phyloP scores from a whole-genome alignment of 1,140 invertebrate species.

The Drosophila subobscura region DNA sequence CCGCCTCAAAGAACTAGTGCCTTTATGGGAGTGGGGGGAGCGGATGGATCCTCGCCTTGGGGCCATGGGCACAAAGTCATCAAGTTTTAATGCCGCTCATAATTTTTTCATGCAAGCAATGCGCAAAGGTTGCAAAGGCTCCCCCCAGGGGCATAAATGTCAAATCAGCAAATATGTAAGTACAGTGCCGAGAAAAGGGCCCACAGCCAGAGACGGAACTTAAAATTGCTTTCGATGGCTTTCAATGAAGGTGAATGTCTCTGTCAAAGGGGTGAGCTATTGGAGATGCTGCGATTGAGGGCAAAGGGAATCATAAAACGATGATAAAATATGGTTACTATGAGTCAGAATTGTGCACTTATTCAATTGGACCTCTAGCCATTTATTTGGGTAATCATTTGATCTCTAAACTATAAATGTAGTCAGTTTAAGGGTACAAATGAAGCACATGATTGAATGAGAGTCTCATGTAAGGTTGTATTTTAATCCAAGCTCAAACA shows the following conservation, averaged over 20 bases:
- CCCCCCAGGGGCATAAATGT: constrained; percentile 46
- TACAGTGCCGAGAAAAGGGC: constrained; percentile 26
- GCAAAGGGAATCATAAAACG: constrained; percentile 20
- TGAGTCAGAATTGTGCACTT: too few relatives aligned
- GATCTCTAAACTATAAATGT: too few relatives aligned
- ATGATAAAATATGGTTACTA: not conserved
- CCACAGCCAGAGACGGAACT: too few relatives aligned
- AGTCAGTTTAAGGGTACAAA: too few relatives aligned
- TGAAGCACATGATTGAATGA: too few relatives aligned
- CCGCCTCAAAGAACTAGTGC: constrained; percentile 27
- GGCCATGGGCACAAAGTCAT: constrained; percentile 47
- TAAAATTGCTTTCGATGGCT: not conserved
- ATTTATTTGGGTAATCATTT: too few relatives aligned
- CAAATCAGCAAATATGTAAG: constrained; percentile 64
- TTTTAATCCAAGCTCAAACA: too few relatives aligned
- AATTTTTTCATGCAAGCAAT: constrained; percentile 70
- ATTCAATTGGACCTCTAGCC: too few relatives aligned
- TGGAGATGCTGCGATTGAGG: not conserved
- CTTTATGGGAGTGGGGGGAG: constrained; percentile 5
- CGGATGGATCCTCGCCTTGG: constrained; percentile 27
- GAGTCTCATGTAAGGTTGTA: too few relatives aligned
- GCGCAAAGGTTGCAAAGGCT: constrained; percentile 59
- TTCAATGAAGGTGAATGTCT: too few relatives aligned
- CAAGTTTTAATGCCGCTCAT: constrained; percentile 78
- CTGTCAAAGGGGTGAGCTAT: too few relatives aligned